Percentiles rank a stretch among this genome's conserved stretches.
Conservation (phyloP, 2,888 invertebrate genomes). For the Hylaea fasciaria region DNA sequence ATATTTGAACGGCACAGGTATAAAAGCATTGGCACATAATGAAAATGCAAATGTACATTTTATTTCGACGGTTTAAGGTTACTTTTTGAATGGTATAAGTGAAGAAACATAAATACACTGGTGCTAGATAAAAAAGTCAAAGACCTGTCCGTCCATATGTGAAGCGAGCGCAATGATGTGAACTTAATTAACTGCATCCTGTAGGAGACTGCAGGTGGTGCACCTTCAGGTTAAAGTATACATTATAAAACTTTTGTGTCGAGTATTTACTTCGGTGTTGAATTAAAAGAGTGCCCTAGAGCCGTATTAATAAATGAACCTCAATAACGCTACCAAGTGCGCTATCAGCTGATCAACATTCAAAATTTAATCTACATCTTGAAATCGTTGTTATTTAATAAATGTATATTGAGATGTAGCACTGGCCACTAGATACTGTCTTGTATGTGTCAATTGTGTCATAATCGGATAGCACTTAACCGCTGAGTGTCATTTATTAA, state of each 20-base stretch:
- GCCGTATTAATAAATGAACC: too few species aligned
- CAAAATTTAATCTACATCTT: too few species aligned
- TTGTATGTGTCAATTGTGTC: too few species aligned
- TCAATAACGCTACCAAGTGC: too few species aligned
- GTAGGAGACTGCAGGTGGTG: constrained; percentile 40
- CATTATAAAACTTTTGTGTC: background rate
- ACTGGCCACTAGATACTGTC: too few species aligned
- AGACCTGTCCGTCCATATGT: constrained; percentile 43
- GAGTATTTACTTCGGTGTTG: background rate
- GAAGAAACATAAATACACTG: background rate
- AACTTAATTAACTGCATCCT: constrained; percentile 47
- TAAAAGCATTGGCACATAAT: background rate
- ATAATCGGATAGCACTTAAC: too few species aligned
- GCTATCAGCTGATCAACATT: too few species aligned
- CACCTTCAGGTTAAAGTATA: constrained; percentile 9
- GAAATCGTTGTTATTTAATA: too few species aligned
- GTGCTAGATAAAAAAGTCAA: constrained; percentile 23
- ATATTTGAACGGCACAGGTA: background rate
- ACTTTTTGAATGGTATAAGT: constrained; percentile 13
- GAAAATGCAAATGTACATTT: constrained; percentile 4
- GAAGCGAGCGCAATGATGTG: constrained; percentile 41
- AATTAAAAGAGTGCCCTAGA: background rate
- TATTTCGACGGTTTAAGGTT: constrained; percentile 14
- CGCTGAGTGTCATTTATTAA: too few species aligned
- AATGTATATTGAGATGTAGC: too few species aligned